These are phyloP conservation scores for Helogale parvula DNA, from an alignment of 2,113 vertebrate genomes.

Conservation along the genomic window DNA sequence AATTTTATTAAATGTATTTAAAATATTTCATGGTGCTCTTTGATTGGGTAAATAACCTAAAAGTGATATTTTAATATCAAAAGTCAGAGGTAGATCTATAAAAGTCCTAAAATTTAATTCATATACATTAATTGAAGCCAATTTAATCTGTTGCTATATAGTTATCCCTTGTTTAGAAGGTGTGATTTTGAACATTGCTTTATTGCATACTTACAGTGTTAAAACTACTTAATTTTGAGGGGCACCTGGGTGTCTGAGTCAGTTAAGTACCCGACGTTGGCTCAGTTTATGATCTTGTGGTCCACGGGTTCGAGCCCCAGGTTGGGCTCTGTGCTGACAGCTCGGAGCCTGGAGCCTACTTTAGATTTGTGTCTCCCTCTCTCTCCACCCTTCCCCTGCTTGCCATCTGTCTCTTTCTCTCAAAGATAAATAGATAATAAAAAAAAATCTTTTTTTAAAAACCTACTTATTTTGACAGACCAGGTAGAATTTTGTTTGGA, in stretches of 20 bases:
- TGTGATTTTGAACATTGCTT: conserved; percentile 15
- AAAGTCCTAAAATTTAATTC: conserved; percentile 1
- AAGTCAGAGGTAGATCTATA: conserved; percentile 16
- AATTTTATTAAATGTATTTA: conserved; percentile 19
- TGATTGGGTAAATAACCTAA: neutral
- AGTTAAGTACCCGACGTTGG: no score
- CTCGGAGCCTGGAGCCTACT: no score
- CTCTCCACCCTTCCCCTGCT: no score
- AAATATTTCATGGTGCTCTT: conserved; percentile 19
- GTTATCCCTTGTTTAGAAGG: neutral
- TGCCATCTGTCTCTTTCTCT: no score
- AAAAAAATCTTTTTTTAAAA: no score
- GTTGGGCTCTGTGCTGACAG: no score
- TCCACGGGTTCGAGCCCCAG: no score
- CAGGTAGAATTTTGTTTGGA: neutral
- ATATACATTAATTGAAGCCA: neutral
- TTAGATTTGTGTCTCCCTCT: no score
- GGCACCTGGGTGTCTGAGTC: no score
- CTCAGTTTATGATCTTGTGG: no score
- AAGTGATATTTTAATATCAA: neutral
- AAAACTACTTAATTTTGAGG: neutral
- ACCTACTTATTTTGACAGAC: neutral
- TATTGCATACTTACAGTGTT: conserved; percentile 5
- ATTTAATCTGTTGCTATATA: neutral
- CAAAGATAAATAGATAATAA: no score